These are phyloP conservation scores for Neomonachus schauinslandi DNA, from an alignment of 2,113 vertebrate species.

Conservation along the genomic window DNA sequence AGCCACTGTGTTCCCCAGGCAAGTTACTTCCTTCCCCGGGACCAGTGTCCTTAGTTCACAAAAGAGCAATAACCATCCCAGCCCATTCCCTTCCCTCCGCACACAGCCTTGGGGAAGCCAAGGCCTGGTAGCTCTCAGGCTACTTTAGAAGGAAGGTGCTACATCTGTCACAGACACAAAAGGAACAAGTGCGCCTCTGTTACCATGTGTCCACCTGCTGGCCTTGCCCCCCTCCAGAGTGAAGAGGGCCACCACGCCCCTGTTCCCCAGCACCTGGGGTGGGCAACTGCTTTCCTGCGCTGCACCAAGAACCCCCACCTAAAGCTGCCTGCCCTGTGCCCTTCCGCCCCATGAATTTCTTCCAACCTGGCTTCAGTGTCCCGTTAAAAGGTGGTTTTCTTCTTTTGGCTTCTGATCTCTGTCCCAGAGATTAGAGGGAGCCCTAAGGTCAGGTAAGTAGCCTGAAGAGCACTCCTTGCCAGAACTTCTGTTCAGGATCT, in stretches of 20 bases:
- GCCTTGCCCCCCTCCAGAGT: not conserved
- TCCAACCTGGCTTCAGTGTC: not conserved
- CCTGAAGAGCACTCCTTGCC: not conserved
- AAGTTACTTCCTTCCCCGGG: not conserved
- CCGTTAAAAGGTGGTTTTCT: not conserved
- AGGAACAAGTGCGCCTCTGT: not conserved
- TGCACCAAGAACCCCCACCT: not conserved
- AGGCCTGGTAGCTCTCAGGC: not conserved
- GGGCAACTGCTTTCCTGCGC: not conserved
- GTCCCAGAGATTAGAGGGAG: not conserved
- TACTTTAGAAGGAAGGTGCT: slow-evolving; percentile 24
- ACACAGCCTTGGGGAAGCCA: not conserved
- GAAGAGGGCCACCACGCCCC: not conserved
- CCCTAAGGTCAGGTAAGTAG: slow-evolving; percentile 66
- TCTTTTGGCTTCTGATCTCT: not conserved
- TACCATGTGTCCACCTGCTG: not conserved
- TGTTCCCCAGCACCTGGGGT: not conserved
- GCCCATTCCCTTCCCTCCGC: not conserved
- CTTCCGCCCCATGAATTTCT: not conserved
- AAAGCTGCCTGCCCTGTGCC: not conserved
- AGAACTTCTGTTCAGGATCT: not conserved
- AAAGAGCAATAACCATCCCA: slow-evolving; percentile 50
- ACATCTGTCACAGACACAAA: not conserved
- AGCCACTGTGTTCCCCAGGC: not conserved
- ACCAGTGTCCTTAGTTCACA: not conserved